phyloP scores from a whole-genome alignment of 2,797 vertebrate genomes.

The Ciconia nigra region DNA sequence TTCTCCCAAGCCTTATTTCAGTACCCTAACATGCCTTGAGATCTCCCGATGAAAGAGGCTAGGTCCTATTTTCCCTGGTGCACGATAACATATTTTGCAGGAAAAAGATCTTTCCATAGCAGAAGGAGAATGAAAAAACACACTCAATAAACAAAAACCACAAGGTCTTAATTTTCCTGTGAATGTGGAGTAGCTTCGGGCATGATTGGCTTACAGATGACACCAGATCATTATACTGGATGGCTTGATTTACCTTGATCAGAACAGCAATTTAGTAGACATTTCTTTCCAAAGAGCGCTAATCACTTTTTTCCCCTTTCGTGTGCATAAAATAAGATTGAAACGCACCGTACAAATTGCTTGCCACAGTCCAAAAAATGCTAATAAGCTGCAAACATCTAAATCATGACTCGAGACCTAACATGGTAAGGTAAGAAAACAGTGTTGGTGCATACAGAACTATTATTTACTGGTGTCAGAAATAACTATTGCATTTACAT shows the following conservation, averaged over 20 bases:
- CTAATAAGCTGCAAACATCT: slow-evolving; percentile 64
- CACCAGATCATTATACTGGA: not conserved
- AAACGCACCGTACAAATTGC: slow-evolving; percentile 27
- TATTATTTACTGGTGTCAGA: slow-evolving; percentile 72
- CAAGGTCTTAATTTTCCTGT: not conserved
- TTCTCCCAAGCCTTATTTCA: not conserved
- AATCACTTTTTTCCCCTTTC: slow-evolving; percentile 48
- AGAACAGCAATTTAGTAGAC: slow-evolving; percentile 46
- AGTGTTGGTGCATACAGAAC: slow-evolving; percentile 37
- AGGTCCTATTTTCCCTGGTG: not conserved
- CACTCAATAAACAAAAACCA: not conserved
- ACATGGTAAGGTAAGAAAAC: slow-evolving; percentile 60
- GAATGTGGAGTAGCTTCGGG: not conserved
- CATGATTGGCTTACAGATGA: not conserved
- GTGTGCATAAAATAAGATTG: slow-evolving; percentile 21
- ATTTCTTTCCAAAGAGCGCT: slow-evolving; percentile 19
- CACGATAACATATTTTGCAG: not conserved
- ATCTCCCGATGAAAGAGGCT: not conserved
- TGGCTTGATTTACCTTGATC: slow-evolving; percentile 63
- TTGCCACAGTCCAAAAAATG: slow-evolving; percentile 43
- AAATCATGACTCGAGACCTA: slow-evolving; percentile 53
- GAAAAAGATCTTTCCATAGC: not conserved
- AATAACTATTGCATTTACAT: slow-evolving; percentile 73
- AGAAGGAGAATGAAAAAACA: not conserved
- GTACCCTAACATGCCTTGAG: not conserved